Evolutionary conservation across 2,797 vertebrate genomes (phyloP), one percentile per base, ranked within the genome.

Genomic region (Macroramphosus scolopax): DNA sequence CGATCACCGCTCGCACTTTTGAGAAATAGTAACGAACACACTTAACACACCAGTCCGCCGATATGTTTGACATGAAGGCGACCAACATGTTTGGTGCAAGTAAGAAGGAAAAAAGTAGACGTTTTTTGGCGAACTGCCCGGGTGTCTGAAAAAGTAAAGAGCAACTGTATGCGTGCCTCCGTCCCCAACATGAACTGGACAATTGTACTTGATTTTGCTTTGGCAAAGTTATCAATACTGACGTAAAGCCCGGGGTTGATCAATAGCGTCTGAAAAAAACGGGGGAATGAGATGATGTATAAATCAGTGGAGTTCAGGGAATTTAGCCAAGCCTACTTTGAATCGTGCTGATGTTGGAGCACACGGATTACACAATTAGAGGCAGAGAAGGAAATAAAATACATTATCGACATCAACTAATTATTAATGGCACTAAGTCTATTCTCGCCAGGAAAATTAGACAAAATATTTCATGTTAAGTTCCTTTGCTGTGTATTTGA

Each of bases 171-270:
- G 75, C 79, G 78, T 28, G 78, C 68, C 72, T 76, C 62, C 69
- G 86, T 82, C 80, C 73, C 65, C 80, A 63, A 87, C 85, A 85
- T 88, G 78, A 81, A 83, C 86, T 79, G 84, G 70, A 73, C 80
- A 70, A 84, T 81, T 84, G 84, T 87, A 89, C 86, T 88, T 91
- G 88, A 91, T 90, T 91, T 90, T 51, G 72, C 69, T 82, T 87
- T 89, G 81, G 87, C 80, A 91, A 93, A 93, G 87, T 93, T 93
- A 93, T 92, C 92, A 76, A 93, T 92, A 91, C 80, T 92, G 92
- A 92, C 92, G 92, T 91, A 85, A 91, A 90, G 80, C 77, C 72
- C 78, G 69, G 72, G 78, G 56, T 62, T 80, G 88, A 92, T 93
- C 92, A 24, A 93, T 92, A 87, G 32, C 51, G 84, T 87, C 85